These are phyloP conservation scores for Cephalopholis sonnerati DNA, from an alignment of 2,113 vertebrate species.

Conservation along the genomic window DNA sequence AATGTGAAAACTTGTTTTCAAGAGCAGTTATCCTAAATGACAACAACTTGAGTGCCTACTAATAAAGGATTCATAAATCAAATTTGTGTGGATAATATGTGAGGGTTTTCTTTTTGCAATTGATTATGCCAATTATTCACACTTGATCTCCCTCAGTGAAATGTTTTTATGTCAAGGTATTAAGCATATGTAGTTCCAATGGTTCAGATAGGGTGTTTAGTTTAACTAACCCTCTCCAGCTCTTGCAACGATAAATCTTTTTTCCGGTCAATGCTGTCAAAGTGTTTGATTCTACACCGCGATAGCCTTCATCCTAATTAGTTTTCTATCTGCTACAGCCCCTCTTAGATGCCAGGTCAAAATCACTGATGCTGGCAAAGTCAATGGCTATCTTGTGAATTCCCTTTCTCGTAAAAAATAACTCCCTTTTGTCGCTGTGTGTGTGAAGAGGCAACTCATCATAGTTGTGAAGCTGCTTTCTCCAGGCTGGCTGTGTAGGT, in stretches of 20 bases:
- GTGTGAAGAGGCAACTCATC: conserved; percentile 27
- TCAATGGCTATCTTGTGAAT: conserved; percentile 67
- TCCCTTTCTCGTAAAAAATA: conserved; percentile 25
- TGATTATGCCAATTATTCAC: conserved; percentile 7
- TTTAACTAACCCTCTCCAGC: background rate
- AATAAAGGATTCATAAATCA: background rate
- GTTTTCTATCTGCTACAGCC: conserved; percentile 58
- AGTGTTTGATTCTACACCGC: conserved; percentile 60
- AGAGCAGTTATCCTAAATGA: background rate
- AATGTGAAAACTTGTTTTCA: background rate
- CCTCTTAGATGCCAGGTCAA: conserved; percentile 60
- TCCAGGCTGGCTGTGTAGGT: conserved; percentile 54
- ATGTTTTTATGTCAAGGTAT: background rate
- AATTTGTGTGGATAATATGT: background rate
- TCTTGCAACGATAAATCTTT: conserved; percentile 2
- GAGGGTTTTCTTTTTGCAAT: background rate
- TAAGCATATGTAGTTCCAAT: background rate
- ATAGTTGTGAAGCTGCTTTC: conserved; percentile 45
- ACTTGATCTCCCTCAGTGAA: background rate
- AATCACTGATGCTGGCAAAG: conserved; percentile 58
- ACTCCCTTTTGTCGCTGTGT: conserved; percentile 14
- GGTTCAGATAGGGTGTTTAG: background rate
- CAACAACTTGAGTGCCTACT: background rate
- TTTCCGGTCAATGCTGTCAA: conserved; percentile 63
- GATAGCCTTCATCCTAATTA: conserved; percentile 68